phyloP scores from a whole-genome alignment of 2,113 vertebrate genomes.

The Laticauda laticaudata region DNA sequence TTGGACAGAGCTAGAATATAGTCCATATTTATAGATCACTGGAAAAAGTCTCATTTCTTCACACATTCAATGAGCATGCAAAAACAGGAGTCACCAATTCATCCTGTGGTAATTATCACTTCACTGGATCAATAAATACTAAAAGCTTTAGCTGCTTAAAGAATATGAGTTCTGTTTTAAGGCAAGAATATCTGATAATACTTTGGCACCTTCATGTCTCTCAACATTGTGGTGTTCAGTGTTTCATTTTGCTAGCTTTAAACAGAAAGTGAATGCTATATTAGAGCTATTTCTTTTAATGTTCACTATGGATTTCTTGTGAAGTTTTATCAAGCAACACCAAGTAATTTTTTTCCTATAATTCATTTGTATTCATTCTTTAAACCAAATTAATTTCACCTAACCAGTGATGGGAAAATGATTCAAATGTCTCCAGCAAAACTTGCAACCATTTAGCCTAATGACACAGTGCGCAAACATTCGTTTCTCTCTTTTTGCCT shows the following conservation, averaged over 20 bases:
- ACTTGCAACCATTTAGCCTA: background rate
- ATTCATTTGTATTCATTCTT: background rate
- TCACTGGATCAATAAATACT: slow-evolving; percentile 50
- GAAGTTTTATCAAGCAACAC: background rate
- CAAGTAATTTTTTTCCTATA: background rate
- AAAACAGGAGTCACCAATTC: slow-evolving; percentile 40
- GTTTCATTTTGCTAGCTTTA: slow-evolving; percentile 6
- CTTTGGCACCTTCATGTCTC: background rate
- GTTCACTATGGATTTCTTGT: background rate
- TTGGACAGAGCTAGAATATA: slow-evolving; percentile 19
- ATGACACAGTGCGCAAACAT: background rate
- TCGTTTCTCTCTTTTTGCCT: background rate
- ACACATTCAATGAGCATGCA: slow-evolving; percentile 22
- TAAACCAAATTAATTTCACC: background rate
- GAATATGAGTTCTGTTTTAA: slow-evolving; percentile 27
- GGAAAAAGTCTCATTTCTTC: slow-evolving; percentile 2
- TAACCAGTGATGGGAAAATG: background rate
- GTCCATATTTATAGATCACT: slow-evolving; percentile 1
- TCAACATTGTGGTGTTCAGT: background rate
- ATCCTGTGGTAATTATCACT: slow-evolving; percentile 50
- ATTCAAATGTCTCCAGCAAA: background rate
- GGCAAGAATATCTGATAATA: slow-evolving; percentile 7
- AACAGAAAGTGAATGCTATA: background rate
- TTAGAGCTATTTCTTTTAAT: background rate
- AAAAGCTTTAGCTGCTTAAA: slow-evolving; percentile 42